A percentile compares a stretch with the other conserved stretches of the same genome.
These are phyloP conservation scores for Sander vitreus DNA, from an alignment of 2,113 vertebrate species.

Conservation along the genomic window DNA sequence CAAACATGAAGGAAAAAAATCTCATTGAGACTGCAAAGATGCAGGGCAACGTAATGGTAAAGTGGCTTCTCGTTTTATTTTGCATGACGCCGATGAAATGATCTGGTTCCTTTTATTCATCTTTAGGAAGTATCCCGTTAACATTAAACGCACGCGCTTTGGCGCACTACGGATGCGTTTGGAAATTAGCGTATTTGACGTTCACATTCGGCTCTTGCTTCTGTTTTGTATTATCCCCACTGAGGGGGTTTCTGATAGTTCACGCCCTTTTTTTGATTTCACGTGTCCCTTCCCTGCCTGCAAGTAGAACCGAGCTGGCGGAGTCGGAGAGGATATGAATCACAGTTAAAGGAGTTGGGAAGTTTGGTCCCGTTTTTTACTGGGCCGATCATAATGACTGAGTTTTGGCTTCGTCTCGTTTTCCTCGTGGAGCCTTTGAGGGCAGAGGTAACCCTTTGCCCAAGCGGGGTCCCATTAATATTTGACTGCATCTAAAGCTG, in stretches of 20 bases:
- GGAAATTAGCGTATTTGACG: not conserved
- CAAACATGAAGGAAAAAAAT: slow-evolving; percentile 93
- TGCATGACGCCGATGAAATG: slow-evolving; percentile 20
- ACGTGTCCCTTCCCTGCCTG: slow-evolving; percentile 4
- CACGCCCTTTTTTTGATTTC: slow-evolving; percentile 40
- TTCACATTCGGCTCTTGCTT: not conserved
- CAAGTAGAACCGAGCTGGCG: not conserved
- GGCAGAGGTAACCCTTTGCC: slow-evolving; percentile 73
- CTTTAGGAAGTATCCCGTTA: not conserved
- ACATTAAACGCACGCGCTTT: slow-evolving; percentile 2
- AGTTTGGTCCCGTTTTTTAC: slow-evolving; percentile 58
- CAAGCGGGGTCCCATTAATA: slow-evolving; percentile 75
- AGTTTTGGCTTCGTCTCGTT: slow-evolving; percentile 39
- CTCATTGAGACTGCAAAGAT: slow-evolving; percentile 97
- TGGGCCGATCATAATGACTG: slow-evolving; percentile 28
- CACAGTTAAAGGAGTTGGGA: slow-evolving; percentile 56
- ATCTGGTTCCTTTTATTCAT: not conserved
- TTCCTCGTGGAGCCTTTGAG: slow-evolving; percentile 48
- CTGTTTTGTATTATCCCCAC: not conserved
- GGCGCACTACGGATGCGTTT: slow-evolving; percentile 21
- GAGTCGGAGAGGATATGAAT: not conserved
- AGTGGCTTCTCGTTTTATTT: slow-evolving; percentile 45
- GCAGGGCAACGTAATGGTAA: slow-evolving; percentile 98
- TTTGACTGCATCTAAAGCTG: slow-evolving; percentile 76
- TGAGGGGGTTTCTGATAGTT: slow-evolving; percentile 15